Evolutionary conservation across 2,113 vertebrate genomes (phyloP), one percentile per base, ranked within the genome.

Genomic region (Psittacus erithacus): DNA sequence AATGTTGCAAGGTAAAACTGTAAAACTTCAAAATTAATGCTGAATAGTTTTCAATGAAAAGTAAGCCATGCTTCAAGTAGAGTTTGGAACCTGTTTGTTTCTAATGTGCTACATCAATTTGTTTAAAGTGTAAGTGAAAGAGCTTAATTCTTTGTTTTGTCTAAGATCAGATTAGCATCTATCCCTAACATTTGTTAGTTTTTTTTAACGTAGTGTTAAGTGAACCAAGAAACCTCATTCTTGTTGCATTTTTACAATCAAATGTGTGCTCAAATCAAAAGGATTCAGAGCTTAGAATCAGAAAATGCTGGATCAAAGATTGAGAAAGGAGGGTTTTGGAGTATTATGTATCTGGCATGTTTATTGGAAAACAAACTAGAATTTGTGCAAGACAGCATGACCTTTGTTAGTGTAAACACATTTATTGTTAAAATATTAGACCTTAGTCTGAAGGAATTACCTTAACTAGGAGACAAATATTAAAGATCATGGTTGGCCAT

Each of bases 1-100:
- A 97, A 98, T 10, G 98, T 97, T 97, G 96, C 98, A 96, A 98
- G 97, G 99, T 99, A 96, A 97, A 96, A n/a, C 35, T 79, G 7
- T 18, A 39, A 74, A 25, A 13, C 10, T 43, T 62, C n/a, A 86
- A 41, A 88, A 64, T 63, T 9, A 77, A n/a, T 69, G 35, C 47
- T 49, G 43, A 63, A 14, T 50, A 11, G 18, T 86, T 80, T 23
- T 29, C 47, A 24, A 17, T 39, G 59, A 43, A 60, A 59, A 80
- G 27, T 53, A 74, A 52, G 31, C 38, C 35, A 16, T 78, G 22
- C 19, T 86, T 81, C 6, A 13, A n/a, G 17, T 35, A 63, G 57
- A 35, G 15, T 35, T 90, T 23, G 31, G 19, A 41, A 59, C 91
- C 28, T 79, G 38, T 79, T 76, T 75, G 22, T 80, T 94, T 62